Conservation (phyloP, 2,797 vertebrate species). For the Discoglossus pictus region DNA sequence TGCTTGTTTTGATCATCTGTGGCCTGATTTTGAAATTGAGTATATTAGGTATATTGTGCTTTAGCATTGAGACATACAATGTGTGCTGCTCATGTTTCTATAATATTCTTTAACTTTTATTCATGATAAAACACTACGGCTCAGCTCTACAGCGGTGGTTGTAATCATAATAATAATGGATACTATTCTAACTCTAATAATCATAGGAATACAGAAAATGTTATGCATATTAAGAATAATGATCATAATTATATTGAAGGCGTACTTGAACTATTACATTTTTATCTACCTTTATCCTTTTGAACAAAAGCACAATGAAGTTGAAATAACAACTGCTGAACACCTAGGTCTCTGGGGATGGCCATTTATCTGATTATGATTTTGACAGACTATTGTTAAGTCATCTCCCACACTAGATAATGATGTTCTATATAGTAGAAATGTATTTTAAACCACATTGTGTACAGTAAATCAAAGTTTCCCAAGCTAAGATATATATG, state of each 20-base stretch:
- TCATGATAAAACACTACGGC: not conserved
- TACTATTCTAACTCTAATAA: slow-evolving; percentile 37
- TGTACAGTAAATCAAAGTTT: too few relatives aligned
- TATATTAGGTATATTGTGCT: too few relatives aligned
- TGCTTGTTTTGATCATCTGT: too few relatives aligned
- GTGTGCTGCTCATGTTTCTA: not conserved
- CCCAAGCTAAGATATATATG: too few relatives aligned
- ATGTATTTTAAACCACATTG: too few relatives aligned
- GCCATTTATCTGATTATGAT: slow-evolving; percentile 18
- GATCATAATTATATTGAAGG: slow-evolving; percentile 33
- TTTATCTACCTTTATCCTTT: slow-evolving; percentile 41
- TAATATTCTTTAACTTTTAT: not conserved
- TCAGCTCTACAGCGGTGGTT: not conserved
- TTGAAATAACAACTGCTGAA: slow-evolving; percentile 4
- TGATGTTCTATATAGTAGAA: too few relatives aligned
- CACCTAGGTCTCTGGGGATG: not conserved
- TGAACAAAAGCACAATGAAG: slow-evolving; percentile 1
- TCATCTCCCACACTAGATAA: too few relatives aligned
- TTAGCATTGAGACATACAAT: too few relatives aligned
- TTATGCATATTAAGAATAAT: slow-evolving; percentile 31
- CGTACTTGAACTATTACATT: slow-evolving; percentile 21
- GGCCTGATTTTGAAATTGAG: too few relatives aligned
- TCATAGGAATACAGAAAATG: slow-evolving; percentile 18
- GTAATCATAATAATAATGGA: slow-evolving; percentile 25
- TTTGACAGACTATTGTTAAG: not conserved